A percentile compares a stretch with the other conserved stretches of the same genome.
Conservation (phyloP, 64 coral and sea anemone species). For the Actinia tenebrosa region DNA sequence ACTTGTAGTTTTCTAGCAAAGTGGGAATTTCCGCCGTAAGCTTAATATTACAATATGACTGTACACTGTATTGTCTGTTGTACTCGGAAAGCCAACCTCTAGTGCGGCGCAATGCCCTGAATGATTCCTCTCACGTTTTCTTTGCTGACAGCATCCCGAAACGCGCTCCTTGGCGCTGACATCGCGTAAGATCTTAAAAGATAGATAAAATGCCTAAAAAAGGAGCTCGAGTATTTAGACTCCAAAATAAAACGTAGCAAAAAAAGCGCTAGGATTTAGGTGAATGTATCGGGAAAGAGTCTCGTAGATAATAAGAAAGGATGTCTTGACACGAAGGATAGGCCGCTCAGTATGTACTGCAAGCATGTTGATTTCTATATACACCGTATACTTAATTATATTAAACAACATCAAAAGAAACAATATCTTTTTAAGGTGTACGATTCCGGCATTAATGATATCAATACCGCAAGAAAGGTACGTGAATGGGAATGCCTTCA, state of each 20-base stretch:
- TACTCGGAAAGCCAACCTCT: background rate
- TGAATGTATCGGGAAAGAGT: background rate
- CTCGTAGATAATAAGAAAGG: background rate
- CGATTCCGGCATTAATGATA: slow-evolving; percentile 1
- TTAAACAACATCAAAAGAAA: background rate
- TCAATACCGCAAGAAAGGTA: background rate
- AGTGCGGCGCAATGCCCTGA: background rate
- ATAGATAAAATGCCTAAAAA: background rate
- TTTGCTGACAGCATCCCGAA: background rate
- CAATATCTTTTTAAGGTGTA: background rate
- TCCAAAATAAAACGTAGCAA: background rate
- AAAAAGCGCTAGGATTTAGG: background rate
- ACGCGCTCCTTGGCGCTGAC: background rate
- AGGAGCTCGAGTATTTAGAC: background rate
- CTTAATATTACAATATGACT: slow-evolving; percentile 11
- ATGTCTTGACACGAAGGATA: slow-evolving; percentile 20
- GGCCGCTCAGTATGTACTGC: background rate
- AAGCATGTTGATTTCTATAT: background rate
- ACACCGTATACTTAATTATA: background rate
- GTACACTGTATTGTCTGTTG: background rate
- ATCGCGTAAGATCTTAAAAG: background rate
- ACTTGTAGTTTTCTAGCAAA: slow-evolving; percentile 11
- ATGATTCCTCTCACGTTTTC: no score
- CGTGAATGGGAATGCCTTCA: background rate
- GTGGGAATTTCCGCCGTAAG: slow-evolving; percentile 16